Percentiles rank a stretch among this genome's conserved stretches.
These are phyloP conservation scores for Neogale vison DNA, from an alignment of 2,113 vertebrate species.

Conservation along the genomic window DNA sequence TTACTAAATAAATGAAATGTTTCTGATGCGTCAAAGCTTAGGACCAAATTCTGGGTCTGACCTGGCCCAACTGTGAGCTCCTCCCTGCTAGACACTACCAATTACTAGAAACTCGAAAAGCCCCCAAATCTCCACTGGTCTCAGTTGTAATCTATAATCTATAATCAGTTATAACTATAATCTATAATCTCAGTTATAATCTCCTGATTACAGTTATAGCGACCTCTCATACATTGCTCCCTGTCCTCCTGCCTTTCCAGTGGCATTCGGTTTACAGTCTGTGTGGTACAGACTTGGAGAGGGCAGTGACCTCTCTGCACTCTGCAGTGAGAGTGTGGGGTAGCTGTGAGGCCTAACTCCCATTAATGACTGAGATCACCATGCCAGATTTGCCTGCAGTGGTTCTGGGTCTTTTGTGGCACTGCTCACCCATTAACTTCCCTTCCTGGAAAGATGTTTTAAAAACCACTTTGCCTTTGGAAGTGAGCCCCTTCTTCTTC, in stretches of 20 bases:
- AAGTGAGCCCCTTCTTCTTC: neutral
- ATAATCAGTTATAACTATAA: too few relatives aligned
- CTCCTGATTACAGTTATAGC: neutral
- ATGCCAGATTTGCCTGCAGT: neutral
- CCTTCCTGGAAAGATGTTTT: neutral
- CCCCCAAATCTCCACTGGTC: neutral
- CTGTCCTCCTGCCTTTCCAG: neutral
- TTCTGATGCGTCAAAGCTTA: neutral
- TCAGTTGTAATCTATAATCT: neutral
- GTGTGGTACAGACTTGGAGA: neutral
- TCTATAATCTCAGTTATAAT: too few relatives aligned
- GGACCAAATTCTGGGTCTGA: neutral
- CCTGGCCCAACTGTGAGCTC: neutral
- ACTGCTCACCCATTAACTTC: neutral
- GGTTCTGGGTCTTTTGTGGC: neutral
- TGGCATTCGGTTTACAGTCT: neutral
- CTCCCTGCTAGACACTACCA: neutral
- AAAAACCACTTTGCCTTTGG: neutral
- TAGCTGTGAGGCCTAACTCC: neutral
- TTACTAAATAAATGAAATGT: neutral
- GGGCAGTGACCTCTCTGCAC: neutral
- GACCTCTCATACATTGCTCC: neutral
- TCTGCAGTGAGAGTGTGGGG: rapidly evolving
- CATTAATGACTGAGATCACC: neutral
- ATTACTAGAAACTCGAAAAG: neutral